phyloP scores from a whole-genome alignment of 2,113 vertebrate species.

The Mormyrus lacerda region DNA sequence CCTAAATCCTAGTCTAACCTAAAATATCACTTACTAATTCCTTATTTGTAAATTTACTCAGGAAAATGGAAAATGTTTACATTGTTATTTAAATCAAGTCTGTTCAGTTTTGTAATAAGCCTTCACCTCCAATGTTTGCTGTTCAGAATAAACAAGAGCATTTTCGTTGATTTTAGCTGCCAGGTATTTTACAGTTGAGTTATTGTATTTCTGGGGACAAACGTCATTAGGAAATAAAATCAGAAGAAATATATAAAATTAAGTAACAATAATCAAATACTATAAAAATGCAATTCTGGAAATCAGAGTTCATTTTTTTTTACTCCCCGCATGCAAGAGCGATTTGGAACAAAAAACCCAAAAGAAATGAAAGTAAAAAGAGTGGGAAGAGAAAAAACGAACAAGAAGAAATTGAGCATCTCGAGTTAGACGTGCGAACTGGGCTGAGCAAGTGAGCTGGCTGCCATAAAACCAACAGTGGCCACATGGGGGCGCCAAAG shows the following conservation, averaged over 20 bases:
- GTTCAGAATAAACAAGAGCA: background rate
- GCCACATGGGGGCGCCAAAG: background rate
- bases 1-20: background rate
- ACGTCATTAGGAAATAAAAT: slow-evolving; percentile 52
- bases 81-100: background rate
- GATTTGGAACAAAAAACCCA: slow-evolving; percentile 46
- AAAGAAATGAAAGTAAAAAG: slow-evolving; percentile 31
- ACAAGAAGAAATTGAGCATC: background rate
- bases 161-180: background rate
- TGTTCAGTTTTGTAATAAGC: background rate
- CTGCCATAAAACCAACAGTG: background rate
- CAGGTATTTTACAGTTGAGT: slow-evolving; percentile 49
- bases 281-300: slow-evolving; percentile 43
- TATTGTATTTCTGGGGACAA: slow-evolving; percentile 67
- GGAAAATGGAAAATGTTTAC: background rate
- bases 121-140: background rate
- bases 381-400: background rate
- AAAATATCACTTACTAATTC: slow-evolving; percentile 1
- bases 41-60: background rate
- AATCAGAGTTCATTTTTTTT: slow-evolving; percentile 32
- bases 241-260: slow-evolving; percentile 39
- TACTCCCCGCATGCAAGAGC: slow-evolving; percentile 36
- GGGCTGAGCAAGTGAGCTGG: background rate
- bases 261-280: slow-evolving; percentile 55
- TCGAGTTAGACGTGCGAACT: background rate